Conservation (phyloP, 2,797 vertebrate genomes). For the Poecilia picta region DNA sequence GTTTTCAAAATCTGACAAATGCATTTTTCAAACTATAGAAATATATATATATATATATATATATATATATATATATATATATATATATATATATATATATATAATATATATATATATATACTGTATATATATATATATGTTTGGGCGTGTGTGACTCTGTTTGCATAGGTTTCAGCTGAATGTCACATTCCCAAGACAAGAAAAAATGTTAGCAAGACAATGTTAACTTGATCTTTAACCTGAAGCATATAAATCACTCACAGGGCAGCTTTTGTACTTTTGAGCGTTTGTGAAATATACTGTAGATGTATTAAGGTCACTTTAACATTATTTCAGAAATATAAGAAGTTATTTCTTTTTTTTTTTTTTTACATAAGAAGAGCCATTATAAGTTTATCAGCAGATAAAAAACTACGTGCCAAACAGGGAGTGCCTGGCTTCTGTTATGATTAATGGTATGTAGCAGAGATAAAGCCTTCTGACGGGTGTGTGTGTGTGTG, state of each 20-base stretch:
- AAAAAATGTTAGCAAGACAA: slow-evolving; percentile 18
- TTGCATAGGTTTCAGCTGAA: slow-evolving; percentile 1
- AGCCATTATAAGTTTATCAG: slow-evolving; percentile 4
- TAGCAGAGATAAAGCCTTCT: slow-evolving; percentile 25
- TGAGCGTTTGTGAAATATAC: neutral
- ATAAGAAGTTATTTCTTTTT: neutral
- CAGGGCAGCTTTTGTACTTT: slow-evolving; percentile 8
- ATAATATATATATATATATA: no score
- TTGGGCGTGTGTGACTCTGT: neutral
- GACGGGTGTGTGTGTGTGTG: neutral
- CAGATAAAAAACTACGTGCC: slow-evolving; percentile 18
- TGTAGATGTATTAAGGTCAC: neutral
- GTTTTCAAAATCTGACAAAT: no score
- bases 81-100: no score
- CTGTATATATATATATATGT: no score
- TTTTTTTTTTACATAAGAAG: neutral
- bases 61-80: no score
- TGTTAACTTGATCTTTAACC: slow-evolving; percentile 44
- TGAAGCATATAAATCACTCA: slow-evolving; percentile 4
- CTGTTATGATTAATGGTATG: slow-evolving; percentile 29
- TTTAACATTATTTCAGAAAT: slow-evolving; percentile 2
- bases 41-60: no score
- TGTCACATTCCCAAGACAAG: slow-evolving; percentile 16
- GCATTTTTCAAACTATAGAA: no score
- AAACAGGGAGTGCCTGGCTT: slow-evolving; percentile 25